Conservation (phyloP, 1,140 invertebrate genomes). For the Drosophila bocqueti region DNA sequence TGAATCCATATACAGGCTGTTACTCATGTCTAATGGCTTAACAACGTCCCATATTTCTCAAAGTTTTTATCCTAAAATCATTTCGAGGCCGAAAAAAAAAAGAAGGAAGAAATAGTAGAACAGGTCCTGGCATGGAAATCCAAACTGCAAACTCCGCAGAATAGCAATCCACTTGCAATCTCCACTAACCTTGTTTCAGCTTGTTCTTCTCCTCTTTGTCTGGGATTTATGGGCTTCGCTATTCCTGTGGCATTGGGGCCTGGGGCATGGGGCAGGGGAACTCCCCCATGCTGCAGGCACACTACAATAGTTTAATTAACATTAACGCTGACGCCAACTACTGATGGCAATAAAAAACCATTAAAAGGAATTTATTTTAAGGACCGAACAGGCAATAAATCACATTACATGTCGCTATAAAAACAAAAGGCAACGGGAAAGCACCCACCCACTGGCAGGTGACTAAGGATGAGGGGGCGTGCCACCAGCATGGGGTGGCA, state of each 20-base stretch:
- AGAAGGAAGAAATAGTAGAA: background rate
- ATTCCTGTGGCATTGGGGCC: constrained; percentile 8
- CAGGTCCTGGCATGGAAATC: constrained; percentile 28
- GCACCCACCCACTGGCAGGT: constrained; percentile 42
- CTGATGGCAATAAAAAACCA: constrained; percentile 82
- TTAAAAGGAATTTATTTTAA: constrained; percentile 83
- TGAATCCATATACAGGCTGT: background rate
- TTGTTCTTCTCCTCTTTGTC: constrained; percentile 19
- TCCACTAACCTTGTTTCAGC: constrained; percentile 41
- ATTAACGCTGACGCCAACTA: constrained; percentile 80
- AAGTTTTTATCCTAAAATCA: constrained; percentile 29
- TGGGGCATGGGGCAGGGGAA: background rate
- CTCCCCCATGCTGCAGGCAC: constrained; percentile 34
- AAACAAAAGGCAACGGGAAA: constrained; percentile 69
- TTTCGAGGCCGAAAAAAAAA: constrained; percentile 5
- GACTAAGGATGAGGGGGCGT: constrained; percentile 40
- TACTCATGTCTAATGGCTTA: constrained; percentile 22
- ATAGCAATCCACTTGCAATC: constrained; percentile 44
- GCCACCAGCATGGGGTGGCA: constrained; percentile 29
- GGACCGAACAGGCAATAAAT: constrained; percentile 80
- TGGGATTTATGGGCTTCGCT: constrained; percentile 53
- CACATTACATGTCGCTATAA: constrained; percentile 80
- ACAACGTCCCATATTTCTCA: constrained; percentile 5
- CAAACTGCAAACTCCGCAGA: constrained; percentile 57
- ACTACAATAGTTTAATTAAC: constrained; percentile 82